phyloP scores from a whole-genome alignment of 2,888 invertebrate species.

The Nemurella pictetii region DNA sequence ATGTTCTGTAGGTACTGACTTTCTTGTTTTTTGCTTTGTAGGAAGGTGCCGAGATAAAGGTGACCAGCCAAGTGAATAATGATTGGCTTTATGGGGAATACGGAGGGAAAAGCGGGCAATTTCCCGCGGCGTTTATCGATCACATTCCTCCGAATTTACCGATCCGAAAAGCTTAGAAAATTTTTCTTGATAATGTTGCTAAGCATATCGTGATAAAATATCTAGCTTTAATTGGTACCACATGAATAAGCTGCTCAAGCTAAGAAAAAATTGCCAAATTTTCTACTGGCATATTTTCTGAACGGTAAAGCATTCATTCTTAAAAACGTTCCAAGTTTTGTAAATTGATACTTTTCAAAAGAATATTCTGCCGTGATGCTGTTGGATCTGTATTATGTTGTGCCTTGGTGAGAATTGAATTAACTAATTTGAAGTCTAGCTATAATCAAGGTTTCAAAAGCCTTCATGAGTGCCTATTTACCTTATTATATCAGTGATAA shows the following conservation, averaged over 20 bases:
- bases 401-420: neutral
- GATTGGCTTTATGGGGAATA: slow-evolving; percentile 80
- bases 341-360: neutral
- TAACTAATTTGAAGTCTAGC: neutral
- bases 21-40: slow-evolving; percentile 49
- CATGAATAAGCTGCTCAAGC: neutral
- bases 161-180: slow-evolving; percentile 11
- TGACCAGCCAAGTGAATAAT: slow-evolving; percentile 69
- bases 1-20: slow-evolving; percentile 14
- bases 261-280: neutral
- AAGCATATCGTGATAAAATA: neutral
- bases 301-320: neutral
- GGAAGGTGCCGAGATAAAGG: slow-evolving; percentile 65
- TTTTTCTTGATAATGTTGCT: neutral
- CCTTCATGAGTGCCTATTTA: neutral
- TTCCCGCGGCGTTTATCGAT: slow-evolving; percentile 77
- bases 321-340: neutral
- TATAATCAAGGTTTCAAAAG: neutral
- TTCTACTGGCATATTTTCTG: neutral
- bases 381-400: neutral
- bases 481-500: neutral
- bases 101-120: slow-evolving; percentile 69
- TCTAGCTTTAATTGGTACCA: neutral
- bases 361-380: neutral
- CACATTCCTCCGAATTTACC: slow-evolving; percentile 52